Base-by-base conservation (phyloP, 1,140 invertebrate genomes). In the Theocolax elegans region DNA sequence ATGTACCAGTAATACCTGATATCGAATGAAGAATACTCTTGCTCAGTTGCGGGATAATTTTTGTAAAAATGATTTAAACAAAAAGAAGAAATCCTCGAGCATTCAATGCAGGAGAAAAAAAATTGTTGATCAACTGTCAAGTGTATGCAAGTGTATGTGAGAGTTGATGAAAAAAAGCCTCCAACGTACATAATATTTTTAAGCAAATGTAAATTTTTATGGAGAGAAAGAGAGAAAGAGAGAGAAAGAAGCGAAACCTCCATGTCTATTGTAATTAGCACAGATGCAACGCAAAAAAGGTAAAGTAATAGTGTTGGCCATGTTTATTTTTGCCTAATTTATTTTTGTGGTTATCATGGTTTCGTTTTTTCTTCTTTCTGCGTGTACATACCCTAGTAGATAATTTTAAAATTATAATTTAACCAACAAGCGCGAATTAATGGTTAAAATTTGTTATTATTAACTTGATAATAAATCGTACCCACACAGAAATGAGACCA, bases 1-100 rank as follows among this genome's bases (percentile, higher is more conserved):
- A 74, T 72, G 72, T 48, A 76, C 74, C 71, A 75, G 74, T 74
- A 73, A 75, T 67, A 72, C 72, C 76, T 76, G 74, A 76, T 76
- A 75, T 74, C 56, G 56, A 27, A 76, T 72, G 66, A 67, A 77
- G 42, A 71, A 77, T 77, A 77, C 76, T 77, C 76, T 72, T 13
- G 69, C 58, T 73, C 64, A 62, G 74, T 69, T n/a, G n/a, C 67
- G 69, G 56, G 54, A 51, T 64, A 51, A 8, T 48, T 63, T 35
- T 48, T 60, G 15, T 60, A 60, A 23, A 46, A 70, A 66, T 53
- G 25, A 60, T 29, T 64, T 46, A 29, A 56, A 54, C 17, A 58
- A 48, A 29, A 44, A n/a, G n/a, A 56, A 31, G n/a, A 54, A 59
- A 56, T n/a, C n/a, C n/a, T n/a, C n/a, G n/a, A n/a, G n/a, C n/a